Conservation (phyloP, 1,140 invertebrate genomes). For the Monochamus saltuarius region DNA sequence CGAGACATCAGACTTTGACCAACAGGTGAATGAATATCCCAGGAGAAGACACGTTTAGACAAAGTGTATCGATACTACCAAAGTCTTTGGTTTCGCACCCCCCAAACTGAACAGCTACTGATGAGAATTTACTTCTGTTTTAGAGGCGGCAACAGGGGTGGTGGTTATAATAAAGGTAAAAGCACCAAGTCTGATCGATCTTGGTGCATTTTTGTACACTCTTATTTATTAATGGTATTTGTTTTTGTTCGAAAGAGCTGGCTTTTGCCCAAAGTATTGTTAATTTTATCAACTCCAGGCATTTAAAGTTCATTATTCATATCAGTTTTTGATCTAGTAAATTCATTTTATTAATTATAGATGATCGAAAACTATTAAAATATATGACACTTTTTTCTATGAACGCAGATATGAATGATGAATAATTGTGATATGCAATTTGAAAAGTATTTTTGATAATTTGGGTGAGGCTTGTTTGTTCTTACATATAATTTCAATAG, state of each 20-base stretch:
- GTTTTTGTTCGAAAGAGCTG: slow-evolving; percentile 17
- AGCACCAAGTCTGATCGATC: slow-evolving; percentile 38
- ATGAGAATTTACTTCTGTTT: slow-evolving; percentile 50
- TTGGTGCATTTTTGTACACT: slow-evolving; percentile 46
- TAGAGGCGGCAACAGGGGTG: slow-evolving; percentile 50
- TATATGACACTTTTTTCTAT: neutral
- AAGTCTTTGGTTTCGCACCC: slow-evolving; percentile 30
- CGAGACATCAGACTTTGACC: too few relatives aligned
- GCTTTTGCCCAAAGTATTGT: slow-evolving; percentile 12
- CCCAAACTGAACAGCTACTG: slow-evolving; percentile 43
- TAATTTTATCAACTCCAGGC: slow-evolving; percentile 6
- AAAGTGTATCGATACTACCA: slow-evolving; percentile 2
- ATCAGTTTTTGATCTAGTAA: too few relatives aligned
- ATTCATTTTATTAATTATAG: too few relatives aligned
- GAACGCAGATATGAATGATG: neutral
- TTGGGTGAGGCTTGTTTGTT: slow-evolving; percentile 5
- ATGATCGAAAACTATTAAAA: too few relatives aligned
- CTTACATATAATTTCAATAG: neutral
- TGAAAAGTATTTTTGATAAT: neutral
- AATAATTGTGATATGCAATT: too few relatives aligned
- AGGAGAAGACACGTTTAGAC: slow-evolving; percentile 1
- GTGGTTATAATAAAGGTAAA: slow-evolving; percentile 51
- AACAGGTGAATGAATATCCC: too few relatives aligned
- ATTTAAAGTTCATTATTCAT: neutral
- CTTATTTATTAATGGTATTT: slow-evolving; percentile 37